A percentile compares a stretch with the other conserved stretches of the same genome.
These are phyloP conservation scores for Orthosia cruda DNA, from an alignment of 2,888 invertebrate genomes.

Conservation along the genomic window DNA sequence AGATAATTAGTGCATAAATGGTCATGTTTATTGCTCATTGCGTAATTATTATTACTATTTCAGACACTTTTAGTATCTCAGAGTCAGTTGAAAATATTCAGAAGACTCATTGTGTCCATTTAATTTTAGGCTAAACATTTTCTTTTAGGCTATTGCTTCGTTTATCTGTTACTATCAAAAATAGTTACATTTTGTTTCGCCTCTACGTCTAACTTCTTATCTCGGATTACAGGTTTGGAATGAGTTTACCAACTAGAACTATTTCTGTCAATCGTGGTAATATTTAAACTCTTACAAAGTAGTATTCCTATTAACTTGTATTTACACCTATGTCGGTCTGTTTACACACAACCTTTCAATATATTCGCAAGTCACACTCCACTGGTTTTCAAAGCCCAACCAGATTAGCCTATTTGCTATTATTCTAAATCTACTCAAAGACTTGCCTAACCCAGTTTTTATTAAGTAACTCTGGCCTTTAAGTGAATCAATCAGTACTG, in stretches of 20 bases:
- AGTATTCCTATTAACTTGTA: background rate
- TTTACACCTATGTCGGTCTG: background rate
- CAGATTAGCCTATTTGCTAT: constrained; percentile 32
- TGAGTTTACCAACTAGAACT: background rate
- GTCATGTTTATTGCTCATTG: background rate
- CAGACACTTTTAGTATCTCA: background rate
- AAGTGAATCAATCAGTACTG: constrained; percentile 64
- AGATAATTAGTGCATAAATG: background rate
- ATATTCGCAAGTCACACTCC: constrained; percentile 34
- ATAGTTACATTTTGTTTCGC: background rate
- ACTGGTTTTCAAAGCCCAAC: constrained; percentile 38
- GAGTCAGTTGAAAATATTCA: background rate
- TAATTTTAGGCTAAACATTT: background rate
- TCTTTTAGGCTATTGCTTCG: background rate
- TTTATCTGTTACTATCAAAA: background rate
- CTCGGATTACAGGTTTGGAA: background rate
- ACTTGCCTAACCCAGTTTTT: constrained; percentile 61
- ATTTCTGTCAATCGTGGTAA: background rate
- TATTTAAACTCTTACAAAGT: background rate
- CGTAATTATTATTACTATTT: background rate
- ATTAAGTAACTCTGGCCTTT: constrained; percentile 66
- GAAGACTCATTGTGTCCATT: background rate
- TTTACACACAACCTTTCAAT: constrained; percentile 2
- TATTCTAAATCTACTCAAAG: constrained; percentile 46
- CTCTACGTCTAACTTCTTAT: constrained; percentile 3